phyloP scores from a whole-genome alignment of 1,140 invertebrate genomes.

The Drosophila paulistorum region DNA sequence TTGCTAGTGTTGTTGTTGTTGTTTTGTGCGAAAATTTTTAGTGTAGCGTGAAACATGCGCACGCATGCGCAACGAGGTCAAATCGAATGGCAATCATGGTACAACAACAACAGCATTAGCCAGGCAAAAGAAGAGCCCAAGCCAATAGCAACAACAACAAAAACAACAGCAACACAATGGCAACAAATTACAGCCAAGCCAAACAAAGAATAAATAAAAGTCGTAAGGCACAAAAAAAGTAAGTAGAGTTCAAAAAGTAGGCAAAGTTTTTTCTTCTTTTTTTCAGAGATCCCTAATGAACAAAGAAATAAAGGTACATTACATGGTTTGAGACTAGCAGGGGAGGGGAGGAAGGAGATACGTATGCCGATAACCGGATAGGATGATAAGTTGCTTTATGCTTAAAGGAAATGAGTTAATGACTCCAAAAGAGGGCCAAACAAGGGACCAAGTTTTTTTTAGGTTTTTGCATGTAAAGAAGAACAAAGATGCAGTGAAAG shows the following conservation, averaged over 20 bases:
- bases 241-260: slow-evolving; percentile 6
- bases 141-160: slow-evolving; percentile 18
- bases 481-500: too few relatives aligned
- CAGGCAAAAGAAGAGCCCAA: slow-evolving; percentile 24
- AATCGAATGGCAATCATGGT: slow-evolving; percentile 76
- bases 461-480: neutral
- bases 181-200: slow-evolving; percentile 59
- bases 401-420: slow-evolving; percentile 9
- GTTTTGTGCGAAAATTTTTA: slow-evolving; percentile 71
- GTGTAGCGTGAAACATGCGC: slow-evolving; percentile 79
- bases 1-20: slow-evolving; percentile 26
- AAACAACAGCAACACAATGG: slow-evolving; percentile 42
- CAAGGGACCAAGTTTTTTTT: neutral
- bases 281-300: slow-evolving; percentile 13
- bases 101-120: slow-evolving; percentile 40
- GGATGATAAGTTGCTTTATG: slow-evolving; percentile 6
- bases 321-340: neutral
- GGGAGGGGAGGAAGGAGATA: too few relatives aligned
- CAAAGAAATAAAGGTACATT: slow-evolving; percentile 9
- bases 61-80: slow-evolving; percentile 80
- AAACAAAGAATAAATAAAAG: slow-evolving; percentile 40
- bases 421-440: neutral
- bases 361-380: slow-evolving; percentile 8
- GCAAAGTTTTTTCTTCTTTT: slow-evolving; percentile 16
- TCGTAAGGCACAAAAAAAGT: neutral